phyloP scores from a whole-genome alignment of 2,113 vertebrate genomes.

The Motacilla alba region DNA sequence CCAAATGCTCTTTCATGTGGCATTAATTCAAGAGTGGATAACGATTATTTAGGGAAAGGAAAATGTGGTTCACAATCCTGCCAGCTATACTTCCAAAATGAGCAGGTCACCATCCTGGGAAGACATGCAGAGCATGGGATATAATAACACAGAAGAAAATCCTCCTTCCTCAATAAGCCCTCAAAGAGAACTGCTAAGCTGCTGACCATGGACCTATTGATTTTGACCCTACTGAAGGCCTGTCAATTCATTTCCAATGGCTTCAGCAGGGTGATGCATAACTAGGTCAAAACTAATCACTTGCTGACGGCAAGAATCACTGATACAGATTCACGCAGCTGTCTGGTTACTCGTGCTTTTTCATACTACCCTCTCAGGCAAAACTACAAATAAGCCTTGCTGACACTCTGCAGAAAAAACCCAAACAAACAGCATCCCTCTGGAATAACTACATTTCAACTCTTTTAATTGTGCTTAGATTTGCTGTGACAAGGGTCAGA shows the following conservation, averaged over 20 bases:
- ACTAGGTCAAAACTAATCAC: conserved; percentile 30
- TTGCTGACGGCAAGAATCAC: neutral
- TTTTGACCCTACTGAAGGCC: neutral
- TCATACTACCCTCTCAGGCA: neutral
- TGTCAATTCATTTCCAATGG: neutral
- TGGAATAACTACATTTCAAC: neutral
- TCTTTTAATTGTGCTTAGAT: neutral
- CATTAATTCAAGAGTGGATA: neutral
- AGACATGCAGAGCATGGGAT: neutral
- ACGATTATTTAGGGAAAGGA: neutral
- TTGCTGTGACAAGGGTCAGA: neutral
- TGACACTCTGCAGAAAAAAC: neutral
- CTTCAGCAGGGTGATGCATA: neutral
- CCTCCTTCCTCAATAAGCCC: neutral
- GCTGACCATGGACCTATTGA: neutral
- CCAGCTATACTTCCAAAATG: neutral
- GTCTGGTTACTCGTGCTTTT: neutral
- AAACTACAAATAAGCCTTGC: neutral
- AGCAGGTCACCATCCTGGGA: neutral
- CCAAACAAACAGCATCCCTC: neutral
- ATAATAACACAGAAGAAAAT: neutral
- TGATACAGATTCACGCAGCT: neutral
- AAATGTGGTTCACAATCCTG: neutral
- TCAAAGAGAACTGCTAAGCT: neutral
- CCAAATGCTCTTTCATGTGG: neutral